Conservation (phyloP, 2,113 vertebrate species). For the Xyrauchen texanus region DNA sequence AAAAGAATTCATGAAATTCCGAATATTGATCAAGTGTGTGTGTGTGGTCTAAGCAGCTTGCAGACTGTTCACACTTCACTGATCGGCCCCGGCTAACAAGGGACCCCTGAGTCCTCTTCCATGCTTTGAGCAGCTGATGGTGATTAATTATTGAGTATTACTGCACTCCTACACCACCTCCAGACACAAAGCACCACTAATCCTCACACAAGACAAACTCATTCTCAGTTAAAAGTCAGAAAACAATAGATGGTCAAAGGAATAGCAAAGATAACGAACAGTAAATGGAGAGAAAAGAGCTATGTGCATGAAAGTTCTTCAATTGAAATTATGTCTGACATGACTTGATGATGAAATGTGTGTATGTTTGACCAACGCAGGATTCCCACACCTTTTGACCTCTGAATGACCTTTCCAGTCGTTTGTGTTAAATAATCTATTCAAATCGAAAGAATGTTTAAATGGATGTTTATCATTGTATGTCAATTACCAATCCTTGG, state of each 20-base stretch:
- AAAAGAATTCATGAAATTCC: not conserved
- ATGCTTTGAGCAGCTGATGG: slow-evolving; percentile 39
- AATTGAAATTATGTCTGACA: slow-evolving; percentile 15
- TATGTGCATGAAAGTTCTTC: slow-evolving; percentile 1
- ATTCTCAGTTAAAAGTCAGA: slow-evolving; percentile 12
- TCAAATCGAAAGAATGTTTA: too few relatives aligned
- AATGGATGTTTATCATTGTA: too few relatives aligned
- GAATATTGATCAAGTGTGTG: slow-evolving; percentile 22
- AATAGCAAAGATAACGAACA: slow-evolving; percentile 14
- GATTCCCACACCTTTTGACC: too few relatives aligned
- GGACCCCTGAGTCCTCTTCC: slow-evolving; percentile 46
- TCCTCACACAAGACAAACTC: slow-evolving; percentile 21
- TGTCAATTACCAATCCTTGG: too few relatives aligned
- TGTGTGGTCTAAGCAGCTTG: slow-evolving; percentile 4
- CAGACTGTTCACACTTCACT: slow-evolving; percentile 46
- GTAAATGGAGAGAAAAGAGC: slow-evolving; percentile 17
- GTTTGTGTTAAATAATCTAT: too few relatives aligned
- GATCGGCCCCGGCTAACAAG: slow-evolving; percentile 50
- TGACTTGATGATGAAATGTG: slow-evolving; percentile 20
- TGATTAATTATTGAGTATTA: slow-evolving; percentile 53
- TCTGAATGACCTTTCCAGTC: not conserved
- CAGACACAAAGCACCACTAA: slow-evolving; percentile 29
- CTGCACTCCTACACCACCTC: slow-evolving; percentile 33
- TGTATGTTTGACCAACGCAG: too few relatives aligned
- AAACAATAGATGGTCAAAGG: slow-evolving; percentile 24